Evolutionary conservation across 2,113 vertebrate genomes (phyloP).

Genomic region (Okapia johnstoni): DNA sequence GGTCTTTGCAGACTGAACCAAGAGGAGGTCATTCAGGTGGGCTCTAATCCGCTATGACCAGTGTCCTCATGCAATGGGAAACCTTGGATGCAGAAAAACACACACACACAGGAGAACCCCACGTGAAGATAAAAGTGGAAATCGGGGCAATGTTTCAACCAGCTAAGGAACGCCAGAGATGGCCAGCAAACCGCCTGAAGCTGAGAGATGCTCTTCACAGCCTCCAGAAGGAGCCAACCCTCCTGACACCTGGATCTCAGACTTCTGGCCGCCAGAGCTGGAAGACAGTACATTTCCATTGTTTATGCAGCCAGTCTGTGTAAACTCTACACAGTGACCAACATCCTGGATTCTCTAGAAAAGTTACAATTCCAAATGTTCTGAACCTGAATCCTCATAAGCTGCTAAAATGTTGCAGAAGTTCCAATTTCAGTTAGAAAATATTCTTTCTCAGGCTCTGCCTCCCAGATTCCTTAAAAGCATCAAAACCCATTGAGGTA

Average conservation of each 20-base stretch:
- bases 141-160: not conserved
- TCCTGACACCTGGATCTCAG: not conserved
- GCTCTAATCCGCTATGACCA: not conserved
- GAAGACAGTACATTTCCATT: not conserved
- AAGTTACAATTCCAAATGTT: not conserved
- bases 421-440: not conserved
- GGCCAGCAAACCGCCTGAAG: not conserved
- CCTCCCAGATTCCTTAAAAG: not conserved
- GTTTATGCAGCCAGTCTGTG: not conserved
- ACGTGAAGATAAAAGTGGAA: not conserved
- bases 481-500: not conserved
- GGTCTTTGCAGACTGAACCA: not conserved
- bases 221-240: not conserved
- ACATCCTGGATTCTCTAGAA: not conserved
- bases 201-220: not conserved
- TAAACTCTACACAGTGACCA: not conserved
- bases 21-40: not conserved
- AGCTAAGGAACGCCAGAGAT: not conserved
- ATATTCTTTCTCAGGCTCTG: not conserved
- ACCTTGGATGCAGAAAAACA: not conserved
- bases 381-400: not conserved
- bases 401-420: not conserved
- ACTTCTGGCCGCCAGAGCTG: not conserved
- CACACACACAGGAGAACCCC: rapidly evolving
- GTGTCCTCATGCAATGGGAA: not conserved